Conservation (phyloP, 2,797 vertebrate genomes). For the Taeniopygia guttata region DNA sequence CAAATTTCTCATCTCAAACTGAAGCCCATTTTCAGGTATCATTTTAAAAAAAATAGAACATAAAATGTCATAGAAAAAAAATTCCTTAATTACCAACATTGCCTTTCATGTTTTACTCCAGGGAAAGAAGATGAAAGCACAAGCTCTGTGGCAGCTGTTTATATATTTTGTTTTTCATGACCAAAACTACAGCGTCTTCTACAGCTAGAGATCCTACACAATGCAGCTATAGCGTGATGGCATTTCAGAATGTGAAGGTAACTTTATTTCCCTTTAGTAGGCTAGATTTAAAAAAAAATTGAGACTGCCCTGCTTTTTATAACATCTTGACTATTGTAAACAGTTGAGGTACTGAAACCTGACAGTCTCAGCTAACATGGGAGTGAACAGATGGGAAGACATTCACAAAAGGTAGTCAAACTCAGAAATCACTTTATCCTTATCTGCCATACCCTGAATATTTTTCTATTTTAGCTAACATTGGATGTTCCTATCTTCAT, state of each 20-base stretch:
- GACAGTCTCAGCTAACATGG: background rate
- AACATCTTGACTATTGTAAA: background rate
- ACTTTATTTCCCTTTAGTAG: background rate
- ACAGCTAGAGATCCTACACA: background rate
- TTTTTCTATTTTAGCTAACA: background rate
- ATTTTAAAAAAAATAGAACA: background rate
- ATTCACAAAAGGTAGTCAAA: background rate
- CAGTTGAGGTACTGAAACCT: background rate
- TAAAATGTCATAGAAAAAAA: background rate
- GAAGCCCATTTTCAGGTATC: background rate
- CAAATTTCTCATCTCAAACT: background rate
- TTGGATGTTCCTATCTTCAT: background rate
- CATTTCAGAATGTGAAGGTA: background rate
- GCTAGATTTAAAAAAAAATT: background rate
- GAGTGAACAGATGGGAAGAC: background rate
- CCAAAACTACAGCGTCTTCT: background rate
- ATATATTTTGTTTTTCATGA: background rate
- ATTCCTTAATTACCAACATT: background rate
- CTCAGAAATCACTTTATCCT: background rate
- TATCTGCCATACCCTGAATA: background rate
- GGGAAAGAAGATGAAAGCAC: background rate
- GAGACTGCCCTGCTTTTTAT: background rate
- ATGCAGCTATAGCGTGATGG: background rate
- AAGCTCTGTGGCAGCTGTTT: background rate
- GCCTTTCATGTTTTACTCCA: background rate